Evolutionary conservation across 2,888 invertebrate species (phyloP).

Genomic region (Tuberolachnus salignus): DNA sequence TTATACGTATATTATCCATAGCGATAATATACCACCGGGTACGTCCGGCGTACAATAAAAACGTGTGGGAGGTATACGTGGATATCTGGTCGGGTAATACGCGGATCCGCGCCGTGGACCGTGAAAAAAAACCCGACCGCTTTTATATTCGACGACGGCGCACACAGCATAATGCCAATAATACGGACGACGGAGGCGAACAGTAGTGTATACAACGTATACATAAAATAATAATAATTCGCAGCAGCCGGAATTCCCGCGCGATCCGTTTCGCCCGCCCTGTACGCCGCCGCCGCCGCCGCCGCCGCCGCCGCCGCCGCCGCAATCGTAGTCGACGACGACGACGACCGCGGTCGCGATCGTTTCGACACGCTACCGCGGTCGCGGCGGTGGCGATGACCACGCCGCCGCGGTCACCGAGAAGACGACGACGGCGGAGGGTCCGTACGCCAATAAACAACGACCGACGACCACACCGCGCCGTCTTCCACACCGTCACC

Average conservation of each 20-base stretch:
- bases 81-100: no score
- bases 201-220: background rate
- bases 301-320: background rate
- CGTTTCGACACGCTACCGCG: slow-evolving; percentile 38
- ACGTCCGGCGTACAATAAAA: no score
- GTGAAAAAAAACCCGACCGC: slow-evolving; percentile 32
- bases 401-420: background rate
- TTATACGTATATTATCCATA: no score
- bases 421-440: no score
- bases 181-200: background rate
- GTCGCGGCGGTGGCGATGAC: background rate
- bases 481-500: background rate
- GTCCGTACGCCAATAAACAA: slow-evolving; percentile 27
- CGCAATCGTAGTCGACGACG: no score
- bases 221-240: background rate
- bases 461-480: background rate
- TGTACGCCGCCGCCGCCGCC: background rate
- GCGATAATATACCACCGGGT: no score
- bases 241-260: slow-evolving; percentile 3
- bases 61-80: slow-evolving; percentile 53
- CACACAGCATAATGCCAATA: slow-evolving; percentile 17
- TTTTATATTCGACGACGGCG: background rate
- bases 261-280: background rate
- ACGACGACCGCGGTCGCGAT: no score
- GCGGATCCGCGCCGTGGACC: slow-evolving; percentile 14